Evolutionary conservation across 2,797 vertebrate genomes (phyloP).

Genomic region (Sebastes paucispinis): DNA sequence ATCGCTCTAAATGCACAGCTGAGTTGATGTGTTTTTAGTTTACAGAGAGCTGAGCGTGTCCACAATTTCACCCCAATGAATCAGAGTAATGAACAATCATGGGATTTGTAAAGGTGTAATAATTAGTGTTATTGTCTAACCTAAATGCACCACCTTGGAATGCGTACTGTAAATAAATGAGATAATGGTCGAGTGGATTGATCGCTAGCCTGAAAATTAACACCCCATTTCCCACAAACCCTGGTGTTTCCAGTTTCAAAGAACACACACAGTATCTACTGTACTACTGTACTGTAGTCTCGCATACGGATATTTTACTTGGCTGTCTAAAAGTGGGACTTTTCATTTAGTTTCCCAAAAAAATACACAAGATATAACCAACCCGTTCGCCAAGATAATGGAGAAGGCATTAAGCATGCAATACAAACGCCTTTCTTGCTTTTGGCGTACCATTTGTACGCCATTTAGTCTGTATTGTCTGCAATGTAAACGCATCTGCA

Average conservation of each 20-base stretch:
- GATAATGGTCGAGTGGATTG: not conserved
- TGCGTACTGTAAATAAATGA: not conserved
- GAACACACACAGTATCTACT: too few relatives aligned
- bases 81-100: not conserved
- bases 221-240: not conserved
- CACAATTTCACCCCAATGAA: not conserved
- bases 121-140: not conserved
- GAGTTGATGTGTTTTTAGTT: not conserved
- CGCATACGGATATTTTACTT: not conserved
- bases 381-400: too few relatives aligned
- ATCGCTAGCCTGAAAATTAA: not conserved
- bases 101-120: not conserved
- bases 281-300: not conserved
- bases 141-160: not conserved
- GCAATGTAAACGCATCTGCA: too few relatives aligned
- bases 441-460: too few relatives aligned
- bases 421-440: too few relatives aligned
- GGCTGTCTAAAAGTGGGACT: not conserved
- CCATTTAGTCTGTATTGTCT: too few relatives aligned
- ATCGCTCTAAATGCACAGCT: not conserved
- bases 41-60: not conserved
- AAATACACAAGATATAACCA: not conserved
- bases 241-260: not conserved
- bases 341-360: not conserved
- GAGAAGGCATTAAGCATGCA: accelerated